Conservation (phyloP, 2,797 vertebrate genomes). For the Melanotaenia parkinsoni region DNA sequence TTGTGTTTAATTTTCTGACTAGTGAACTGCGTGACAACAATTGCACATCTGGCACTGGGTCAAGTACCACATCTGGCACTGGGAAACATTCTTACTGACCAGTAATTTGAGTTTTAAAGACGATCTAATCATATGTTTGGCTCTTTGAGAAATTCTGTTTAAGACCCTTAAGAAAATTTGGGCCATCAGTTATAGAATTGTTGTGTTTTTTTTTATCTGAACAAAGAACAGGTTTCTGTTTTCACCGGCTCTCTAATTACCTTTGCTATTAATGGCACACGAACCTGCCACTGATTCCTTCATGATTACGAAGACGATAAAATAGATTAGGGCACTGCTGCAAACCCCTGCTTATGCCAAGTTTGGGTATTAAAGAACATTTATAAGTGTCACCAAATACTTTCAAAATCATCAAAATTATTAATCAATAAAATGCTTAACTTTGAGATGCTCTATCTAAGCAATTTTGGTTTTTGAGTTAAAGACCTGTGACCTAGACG, state of each 20-base stretch:
- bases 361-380: slow-evolving; percentile 85
- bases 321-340: slow-evolving; percentile 88
- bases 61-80: slow-evolving; percentile 54
- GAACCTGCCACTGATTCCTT: slow-evolving; percentile 89
- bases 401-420: slow-evolving; percentile 24
- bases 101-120: slow-evolving; percentile 54
- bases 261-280: slow-evolving; percentile 87
- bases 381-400: slow-evolving; percentile 83
- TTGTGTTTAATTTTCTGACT: slow-evolving; percentile 28
- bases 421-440: neutral
- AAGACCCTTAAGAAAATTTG: slow-evolving; percentile 64
- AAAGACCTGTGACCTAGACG: slow-evolving; percentile 45
- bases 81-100: slow-evolving; percentile 44
- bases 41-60: slow-evolving; percentile 45
- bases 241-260: slow-evolving; percentile 92
- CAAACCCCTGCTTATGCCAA: slow-evolving; percentile 85
- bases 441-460: slow-evolving; percentile 53
- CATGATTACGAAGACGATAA: slow-evolving; percentile 93
- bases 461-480: slow-evolving; percentile 77
- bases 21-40: slow-evolving; percentile 16
- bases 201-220: slow-evolving; percentile 56
- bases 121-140: slow-evolving; percentile 49
- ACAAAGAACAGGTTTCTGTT: slow-evolving; percentile 79
- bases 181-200: slow-evolving; percentile 67
- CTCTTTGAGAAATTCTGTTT: slow-evolving; percentile 53